Evolutionary conservation across 2,797 vertebrate species (phyloP).

Genomic region (Rhyacichthys aspro): DNA sequence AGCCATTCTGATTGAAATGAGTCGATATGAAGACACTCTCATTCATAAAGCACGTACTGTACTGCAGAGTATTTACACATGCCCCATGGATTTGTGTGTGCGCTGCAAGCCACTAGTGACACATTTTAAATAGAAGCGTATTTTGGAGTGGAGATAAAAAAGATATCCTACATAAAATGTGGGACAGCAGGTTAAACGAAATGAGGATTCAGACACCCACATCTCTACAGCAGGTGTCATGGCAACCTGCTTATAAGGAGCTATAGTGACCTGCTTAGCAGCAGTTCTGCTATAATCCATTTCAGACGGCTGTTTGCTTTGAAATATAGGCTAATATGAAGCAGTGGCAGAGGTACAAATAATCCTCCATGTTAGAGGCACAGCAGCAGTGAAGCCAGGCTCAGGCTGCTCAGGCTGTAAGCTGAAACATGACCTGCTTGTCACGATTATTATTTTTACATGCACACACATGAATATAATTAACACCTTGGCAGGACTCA

Average conservation of each 20-base stretch:
- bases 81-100: conserved; percentile 13
- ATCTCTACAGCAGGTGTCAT: conserved; percentile 64
- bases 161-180: conserved; percentile 61
- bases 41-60: conserved; percentile 28
- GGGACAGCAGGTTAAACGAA: conserved; percentile 60
- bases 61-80: conserved; percentile 7
- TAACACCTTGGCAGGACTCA: conserved; percentile 35
- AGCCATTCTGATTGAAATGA: conserved; percentile 13
- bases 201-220: conserved; percentile 50
- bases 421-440: conserved; percentile 21
- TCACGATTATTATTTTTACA: conserved; percentile 19
- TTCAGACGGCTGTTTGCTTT: conserved; percentile 36
- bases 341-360: conserved; percentile 42
- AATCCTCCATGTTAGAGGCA: conserved; percentile 44
- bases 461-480: conserved; percentile 24
- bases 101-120: conserved; percentile 49
- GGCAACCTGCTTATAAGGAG: conserved; percentile 59
- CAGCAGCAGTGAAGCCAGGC: conserved; percentile 17
- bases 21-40: conserved; percentile 11
- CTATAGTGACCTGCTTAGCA: conserved; percentile 58
- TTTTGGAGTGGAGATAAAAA: conserved; percentile 48
- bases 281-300: conserved; percentile 49
- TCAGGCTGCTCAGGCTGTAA: neutral
- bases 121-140: conserved; percentile 40
- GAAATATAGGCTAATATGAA: conserved; percentile 52